Conservation (phyloP, 2,888 invertebrate genomes). For the Agonum fuliginosum region DNA sequence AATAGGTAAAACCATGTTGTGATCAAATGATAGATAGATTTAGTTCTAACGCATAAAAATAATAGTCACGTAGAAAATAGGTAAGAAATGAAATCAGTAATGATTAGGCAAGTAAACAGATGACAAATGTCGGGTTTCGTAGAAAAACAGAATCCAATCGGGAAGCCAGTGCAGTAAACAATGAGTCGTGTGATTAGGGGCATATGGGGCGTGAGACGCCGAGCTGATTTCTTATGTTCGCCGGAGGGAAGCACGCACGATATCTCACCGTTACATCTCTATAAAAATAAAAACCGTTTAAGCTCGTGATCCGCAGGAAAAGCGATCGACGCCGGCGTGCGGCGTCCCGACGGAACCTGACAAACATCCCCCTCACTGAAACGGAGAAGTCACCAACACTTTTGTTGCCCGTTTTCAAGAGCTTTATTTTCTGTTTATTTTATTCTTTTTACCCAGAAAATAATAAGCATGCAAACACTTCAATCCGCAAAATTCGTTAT, state of each 20-base stretch:
- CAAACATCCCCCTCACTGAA: not conserved
- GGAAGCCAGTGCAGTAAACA: slow-evolving; percentile 69
- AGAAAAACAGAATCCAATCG: slow-evolving; percentile 68
- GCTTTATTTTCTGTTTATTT: not conserved
- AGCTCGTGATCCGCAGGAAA: slow-evolving; percentile 4
- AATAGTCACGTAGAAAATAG: too few relatives aligned
- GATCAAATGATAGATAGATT: too few relatives aligned
- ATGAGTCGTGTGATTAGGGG: slow-evolving; percentile 66
- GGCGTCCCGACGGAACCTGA: slow-evolving; percentile 11
- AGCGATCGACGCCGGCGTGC: too few relatives aligned
- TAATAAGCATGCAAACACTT: too few relatives aligned
- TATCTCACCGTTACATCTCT: slow-evolving; percentile 53
- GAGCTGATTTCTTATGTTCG: slow-evolving; percentile 57
- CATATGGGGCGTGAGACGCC: slow-evolving; percentile 69
- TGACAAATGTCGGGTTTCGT: slow-evolving; percentile 9
- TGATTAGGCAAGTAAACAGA: slow-evolving; percentile 40
- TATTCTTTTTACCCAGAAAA: not conserved
- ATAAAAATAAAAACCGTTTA: slow-evolving; percentile 57
- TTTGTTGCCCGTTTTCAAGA: not conserved
- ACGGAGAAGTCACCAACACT: not conserved
- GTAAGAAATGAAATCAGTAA: too few relatives aligned
- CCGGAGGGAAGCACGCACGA: slow-evolving; percentile 45
- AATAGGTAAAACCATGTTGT: too few relatives aligned
- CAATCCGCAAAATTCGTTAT: too few relatives aligned
- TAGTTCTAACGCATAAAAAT: too few relatives aligned